phyloP scores from a whole-genome alignment of 2,113 vertebrate species.

The Lanius ludovicianus region DNA sequence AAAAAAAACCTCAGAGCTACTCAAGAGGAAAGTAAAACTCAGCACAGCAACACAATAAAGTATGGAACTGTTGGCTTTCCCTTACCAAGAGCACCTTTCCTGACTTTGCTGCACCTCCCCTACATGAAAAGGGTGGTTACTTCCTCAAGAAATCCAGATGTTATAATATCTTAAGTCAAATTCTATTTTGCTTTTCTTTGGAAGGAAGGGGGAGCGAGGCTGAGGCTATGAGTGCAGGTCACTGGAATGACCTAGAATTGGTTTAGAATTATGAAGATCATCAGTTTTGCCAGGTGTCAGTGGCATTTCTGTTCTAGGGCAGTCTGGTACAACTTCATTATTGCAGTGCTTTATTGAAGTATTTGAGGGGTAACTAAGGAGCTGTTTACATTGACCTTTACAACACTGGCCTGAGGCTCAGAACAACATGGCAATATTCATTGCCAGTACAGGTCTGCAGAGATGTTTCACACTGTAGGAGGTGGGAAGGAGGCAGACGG shows the following conservation, averaged over 20 bases:
- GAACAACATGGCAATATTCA: not conserved
- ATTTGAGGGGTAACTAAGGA: constrained; percentile 17
- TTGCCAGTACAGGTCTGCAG: not conserved
- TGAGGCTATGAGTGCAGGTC: not conserved
- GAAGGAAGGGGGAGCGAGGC: not conserved
- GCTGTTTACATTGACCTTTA: not conserved
- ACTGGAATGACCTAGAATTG: not conserved
- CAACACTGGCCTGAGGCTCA: not conserved
- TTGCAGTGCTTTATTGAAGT: not conserved
- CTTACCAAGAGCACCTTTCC: not conserved
- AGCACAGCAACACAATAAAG: not conserved
- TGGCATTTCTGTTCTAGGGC: not conserved
- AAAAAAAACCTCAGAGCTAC: not conserved
- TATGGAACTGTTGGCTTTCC: not conserved
- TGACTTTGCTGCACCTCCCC: not conserved
- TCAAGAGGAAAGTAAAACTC: not conserved
- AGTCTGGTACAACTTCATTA: not conserved
- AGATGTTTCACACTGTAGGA: not conserved
- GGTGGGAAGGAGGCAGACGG: not conserved
- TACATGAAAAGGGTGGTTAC: not conserved
- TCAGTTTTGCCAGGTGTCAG: not conserved
- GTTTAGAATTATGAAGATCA: not conserved
- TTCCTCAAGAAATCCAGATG: not conserved
- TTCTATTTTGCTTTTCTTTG: not conserved
- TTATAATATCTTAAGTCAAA: not conserved